Evolutionary conservation across 2,113 vertebrate genomes (phyloP), one percentile per base, ranked within the genome.

Genomic region (Orycteropus afer): DNA sequence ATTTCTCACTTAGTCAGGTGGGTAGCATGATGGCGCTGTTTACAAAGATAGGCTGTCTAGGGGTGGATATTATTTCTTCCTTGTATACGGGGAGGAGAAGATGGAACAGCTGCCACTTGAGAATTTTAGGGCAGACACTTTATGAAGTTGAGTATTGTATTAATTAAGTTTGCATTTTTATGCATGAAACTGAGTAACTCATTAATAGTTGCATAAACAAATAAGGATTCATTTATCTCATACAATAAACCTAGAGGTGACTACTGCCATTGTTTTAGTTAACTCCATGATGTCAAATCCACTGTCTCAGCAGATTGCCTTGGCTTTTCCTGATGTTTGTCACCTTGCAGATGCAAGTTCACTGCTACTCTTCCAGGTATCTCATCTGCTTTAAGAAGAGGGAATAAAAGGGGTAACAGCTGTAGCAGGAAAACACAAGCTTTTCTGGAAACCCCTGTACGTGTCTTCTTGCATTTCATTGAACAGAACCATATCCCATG

Each of bases 91-190:
- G 12, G 7, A 51, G 11, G 49, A 34, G 49, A 63, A 82, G 89
- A 37, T 79, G 49, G 45, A 76, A 73, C 11, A 59, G 14, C 37
- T 57, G 63, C 55, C 37, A 49, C 32, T 55, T 40, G 78, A 77
- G 42, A 37, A 47, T 32, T 34, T 51, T 67, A 59, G 51, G 77
- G 82, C 7, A 57, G 51, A 79, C 37, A 13, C 45, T 74, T 2
- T 65, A 45, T 67, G 23, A 34, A 37, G 37, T 6, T 55, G 55
- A 61, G 10, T 57, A 18, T 47, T 86, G 12, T 94, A 86, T 89
- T 51, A 74, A 1, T 91, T 45, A 91, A 42, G n/a, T 67, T 97
- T 95, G 85, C 18, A 22, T 94, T 91, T 94, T 73, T 71, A 65
- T 47, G 8, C 34, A 29, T 80, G 69, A 77, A 93, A 53, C 7